These are phyloP conservation scores for Strix occidentalis DNA, from an alignment of 2,797 vertebrate species.

Conservation along the genomic window DNA sequence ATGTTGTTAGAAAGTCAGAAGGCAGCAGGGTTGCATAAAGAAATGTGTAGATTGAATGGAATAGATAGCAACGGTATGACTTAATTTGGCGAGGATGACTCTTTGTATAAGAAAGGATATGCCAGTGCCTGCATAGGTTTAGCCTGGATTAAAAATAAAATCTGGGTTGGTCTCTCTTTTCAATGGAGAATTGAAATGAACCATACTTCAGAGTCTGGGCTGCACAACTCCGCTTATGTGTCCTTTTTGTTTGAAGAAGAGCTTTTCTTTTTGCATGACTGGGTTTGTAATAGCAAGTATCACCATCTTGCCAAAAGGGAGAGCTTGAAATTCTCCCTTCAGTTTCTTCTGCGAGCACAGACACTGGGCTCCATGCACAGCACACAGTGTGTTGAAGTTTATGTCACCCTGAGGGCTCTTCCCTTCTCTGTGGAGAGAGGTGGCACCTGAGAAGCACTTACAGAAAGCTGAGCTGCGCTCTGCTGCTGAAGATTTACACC, in stretches of 20 bases:
- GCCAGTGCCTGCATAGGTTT: neutral
- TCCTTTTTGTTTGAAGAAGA: neutral
- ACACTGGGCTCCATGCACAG: neutral
- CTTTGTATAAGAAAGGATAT: neutral
- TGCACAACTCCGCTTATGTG: neutral
- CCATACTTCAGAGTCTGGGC: neutral
- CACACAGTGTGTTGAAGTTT: rapidly evolving
- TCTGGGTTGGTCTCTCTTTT: neutral
- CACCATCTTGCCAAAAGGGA: neutral
- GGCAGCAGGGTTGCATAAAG: neutral
- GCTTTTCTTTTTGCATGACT: neutral
- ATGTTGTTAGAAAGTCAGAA: neutral
- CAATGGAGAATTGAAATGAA: neutral
- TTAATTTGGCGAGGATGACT: neutral
- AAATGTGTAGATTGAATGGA: neutral
- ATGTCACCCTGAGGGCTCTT: neutral
- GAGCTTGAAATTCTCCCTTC: neutral
- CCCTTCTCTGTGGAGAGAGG: too few species aligned
- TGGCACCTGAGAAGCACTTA: neutral
- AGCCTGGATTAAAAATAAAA: neutral
- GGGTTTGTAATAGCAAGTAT: neutral
- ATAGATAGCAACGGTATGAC: neutral
- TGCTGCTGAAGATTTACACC: neutral
- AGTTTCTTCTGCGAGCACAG: rapidly evolving
- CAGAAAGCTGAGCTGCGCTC: neutral